Evolutionary conservation across 2,888 invertebrate species (phyloP).

Genomic region (Orthosia gracilis): DNA sequence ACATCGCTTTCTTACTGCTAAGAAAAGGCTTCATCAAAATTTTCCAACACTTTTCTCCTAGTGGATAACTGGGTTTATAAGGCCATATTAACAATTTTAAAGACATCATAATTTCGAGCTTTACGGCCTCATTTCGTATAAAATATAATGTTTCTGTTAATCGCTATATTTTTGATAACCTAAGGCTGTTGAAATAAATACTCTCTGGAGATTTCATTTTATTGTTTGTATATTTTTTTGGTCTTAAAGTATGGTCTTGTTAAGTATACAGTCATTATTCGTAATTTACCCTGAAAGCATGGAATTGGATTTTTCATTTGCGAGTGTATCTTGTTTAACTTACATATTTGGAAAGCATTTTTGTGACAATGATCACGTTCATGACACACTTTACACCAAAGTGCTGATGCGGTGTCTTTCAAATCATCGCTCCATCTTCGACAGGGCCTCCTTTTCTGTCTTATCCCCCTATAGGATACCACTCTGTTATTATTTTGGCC

Average conservation of each 20-base stretch:
- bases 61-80: neutral
- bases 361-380: too few relatives aligned
- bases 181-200: conserved; percentile 35
- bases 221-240: conserved; percentile 49
- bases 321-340: neutral
- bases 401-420: too few relatives aligned
- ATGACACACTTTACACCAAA: too few relatives aligned
- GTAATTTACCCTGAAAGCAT: conserved; percentile 22
- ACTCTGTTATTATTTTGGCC: too few relatives aligned
- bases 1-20: neutral
- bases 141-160: conserved; percentile 23
- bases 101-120: conserved; percentile 11
- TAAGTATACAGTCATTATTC: conserved; percentile 28
- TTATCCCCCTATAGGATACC: too few relatives aligned
- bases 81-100: conserved; percentile 18
- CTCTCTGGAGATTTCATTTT: conserved; percentile 25
- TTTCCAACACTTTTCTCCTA: neutral
- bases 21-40: neutral
- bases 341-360: neutral
- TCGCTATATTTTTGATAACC: conserved; percentile 36
- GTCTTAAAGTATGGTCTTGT: conserved; percentile 26
- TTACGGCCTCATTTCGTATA: neutral
- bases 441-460: too few relatives aligned
- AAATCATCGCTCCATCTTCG: too few relatives aligned
- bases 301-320: conserved; percentile 26